Evolutionary conservation across 2,797 vertebrate species (phyloP), one percentile per base, ranked within the genome.

Genomic region (Cyprinodon diabolis): DNA sequence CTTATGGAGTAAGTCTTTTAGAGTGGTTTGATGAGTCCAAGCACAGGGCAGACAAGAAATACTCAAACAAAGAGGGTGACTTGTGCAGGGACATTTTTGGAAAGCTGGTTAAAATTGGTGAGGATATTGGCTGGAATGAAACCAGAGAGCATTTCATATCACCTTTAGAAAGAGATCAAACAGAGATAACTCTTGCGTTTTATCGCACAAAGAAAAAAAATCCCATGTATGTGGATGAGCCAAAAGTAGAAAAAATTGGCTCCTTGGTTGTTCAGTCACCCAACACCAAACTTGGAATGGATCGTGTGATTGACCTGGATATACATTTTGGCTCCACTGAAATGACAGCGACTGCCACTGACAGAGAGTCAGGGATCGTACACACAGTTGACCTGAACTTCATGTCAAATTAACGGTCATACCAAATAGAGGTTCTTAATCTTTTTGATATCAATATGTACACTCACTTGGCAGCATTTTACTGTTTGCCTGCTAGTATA

Each of bases 131-230:
- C 2, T 69, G 66, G 55, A 0, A 69, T 69, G 67, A 75, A 54
- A 45, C n/a, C 48, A 75, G n/a, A 54, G 35, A 60, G 1, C 12
- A 19, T 21, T 25, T 0, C 5, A 51, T 0, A 0, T 25, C 3
- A 40, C 55, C 45, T 0, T 0, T 12, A 23, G 21, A 51, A 4
- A 7, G 54, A 23, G 0, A 68, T 49, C 47, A 74, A 1, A 2
- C 8, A 17, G 0, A 3, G 0, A 9, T 45, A 11, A 6, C 0
- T 3, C 14, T 75, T 4, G 51, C 9, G 2, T 62, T 75, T 4
- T 75, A 60, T 58, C 23, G 6, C 21, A 68, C 72, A 58, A 1
- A 68, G 17, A 60, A 21, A 43, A 37, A 11, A 52, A 51, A 23
- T n/a, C 10, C 52, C 2, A 15, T 12, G 1, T 75, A 75, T 25